Evolutionary conservation across 2,113 vertebrate species (phyloP), one percentile per base, ranked within the genome.

Genomic region (Macquaria ambigua): DNA sequence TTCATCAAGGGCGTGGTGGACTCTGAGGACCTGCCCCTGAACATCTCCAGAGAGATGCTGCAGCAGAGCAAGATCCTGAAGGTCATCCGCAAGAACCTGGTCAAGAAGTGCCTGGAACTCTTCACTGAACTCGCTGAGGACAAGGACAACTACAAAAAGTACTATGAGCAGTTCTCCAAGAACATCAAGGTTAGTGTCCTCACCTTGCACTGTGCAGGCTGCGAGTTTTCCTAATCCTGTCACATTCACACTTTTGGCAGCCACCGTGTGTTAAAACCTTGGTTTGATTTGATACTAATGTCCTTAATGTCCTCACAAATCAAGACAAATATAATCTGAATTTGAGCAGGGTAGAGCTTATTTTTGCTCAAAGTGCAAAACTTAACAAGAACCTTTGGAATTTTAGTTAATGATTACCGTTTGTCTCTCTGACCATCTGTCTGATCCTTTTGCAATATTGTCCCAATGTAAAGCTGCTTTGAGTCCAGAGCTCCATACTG

Each of bases 61-160:
- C 98, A 99, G 78, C 98, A 99, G 74, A 99, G 98, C 94, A 99
- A 99, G 89, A 99, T 99, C 83, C 90, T 99, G 84, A 99, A 99
- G 69, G 98, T 99, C 6, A 99, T 99, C 78, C 93, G 98, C 62
- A 99, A 99, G 94, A 99, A 99, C 84, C 93, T 99, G 86, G 98
- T 99, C 56, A 99, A 99, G 93, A 99, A 99, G 88, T 99, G 98
- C 81, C 67, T 99, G 39, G 98, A 99, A 16, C 97, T 99, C 2
- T 99, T 99, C 91, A 96, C 96, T 0, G 98, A 99, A 74, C 76
- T 99, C 31, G 88, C 97, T 0, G 98, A 99, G 81, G 98, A 99
- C 91, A 98, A 97, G 84, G 98, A 99, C 80, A 99, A 99, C 90
- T 99, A 99, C 91, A 99, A 99, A 11, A 99, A 99, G 68, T 97